Percentiles rank a stretch among this genome's conserved stretches.
phyloP scores from a whole-genome alignment of 2,888 invertebrate genomes.

The Drymonia ruficornis region DNA sequence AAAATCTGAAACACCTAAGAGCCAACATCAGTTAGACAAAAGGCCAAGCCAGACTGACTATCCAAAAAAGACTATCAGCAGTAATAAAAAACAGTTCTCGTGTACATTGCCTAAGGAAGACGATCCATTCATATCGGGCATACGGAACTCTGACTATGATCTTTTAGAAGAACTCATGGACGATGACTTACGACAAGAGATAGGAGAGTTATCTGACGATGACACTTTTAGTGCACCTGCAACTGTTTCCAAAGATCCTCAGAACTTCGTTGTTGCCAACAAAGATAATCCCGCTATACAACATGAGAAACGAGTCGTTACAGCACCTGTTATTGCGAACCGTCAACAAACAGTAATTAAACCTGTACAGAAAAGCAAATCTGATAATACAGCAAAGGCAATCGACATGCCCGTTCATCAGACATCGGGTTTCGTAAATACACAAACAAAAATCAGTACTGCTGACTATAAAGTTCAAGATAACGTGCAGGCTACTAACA shows the following conservation, averaged over 20 bases:
- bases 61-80: constrained; percentile 18
- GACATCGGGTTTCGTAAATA: constrained; percentile 4
- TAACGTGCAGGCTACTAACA: background rate
- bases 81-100: constrained; percentile 39
- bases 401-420: constrained; percentile 9
- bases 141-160: constrained; percentile 71
- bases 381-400: constrained; percentile 11
- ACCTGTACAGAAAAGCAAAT: constrained; percentile 9
- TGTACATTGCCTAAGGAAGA: constrained; percentile 40
- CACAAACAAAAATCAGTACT: constrained; percentile 7
- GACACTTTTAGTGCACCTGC: constrained; percentile 45
- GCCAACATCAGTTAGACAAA: background rate
- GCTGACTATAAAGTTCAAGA: constrained; percentile 4
- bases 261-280: constrained; percentile 23
- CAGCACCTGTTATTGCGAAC: constrained; percentile 1
- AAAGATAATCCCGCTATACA: constrained; percentile 16
- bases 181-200: constrained; percentile 74
- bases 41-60: background rate
- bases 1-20: constrained; percentile 17
- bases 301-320: constrained; percentile 17
- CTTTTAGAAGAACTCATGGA: constrained; percentile 77
- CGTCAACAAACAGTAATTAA: constrained; percentile 12
- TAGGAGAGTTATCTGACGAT: constrained; percentile 73
- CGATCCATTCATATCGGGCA: constrained; percentile 66
- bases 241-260: constrained; percentile 29